Conservation (phyloP, 2,113 vertebrate genomes). For the Mormoops blainvillei region DNA sequence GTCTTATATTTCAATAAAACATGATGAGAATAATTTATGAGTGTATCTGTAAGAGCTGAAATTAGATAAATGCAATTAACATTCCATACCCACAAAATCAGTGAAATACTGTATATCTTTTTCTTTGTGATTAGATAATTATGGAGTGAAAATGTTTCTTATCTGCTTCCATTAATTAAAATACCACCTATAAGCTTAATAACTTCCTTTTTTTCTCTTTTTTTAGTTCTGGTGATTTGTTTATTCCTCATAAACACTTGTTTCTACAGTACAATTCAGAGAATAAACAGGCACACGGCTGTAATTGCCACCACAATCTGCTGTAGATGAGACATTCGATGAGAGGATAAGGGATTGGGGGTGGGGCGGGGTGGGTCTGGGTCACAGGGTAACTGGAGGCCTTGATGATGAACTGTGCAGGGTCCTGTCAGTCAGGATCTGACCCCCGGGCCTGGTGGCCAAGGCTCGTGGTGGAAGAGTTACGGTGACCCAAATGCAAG, state of each 20-base stretch:
- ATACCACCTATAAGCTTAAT: background rate
- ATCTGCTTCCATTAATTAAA: background rate
- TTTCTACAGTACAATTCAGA: constrained; percentile 56
- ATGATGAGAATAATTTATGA: background rate
- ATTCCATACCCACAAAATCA: background rate
- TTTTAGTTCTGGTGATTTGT: constrained; percentile 36
- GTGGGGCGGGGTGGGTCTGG: accelerated
- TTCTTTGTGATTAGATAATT: background rate
- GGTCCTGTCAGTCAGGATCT: background rate
- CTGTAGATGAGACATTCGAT: constrained; percentile 6
- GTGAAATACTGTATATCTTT: background rate
- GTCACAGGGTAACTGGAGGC: background rate
- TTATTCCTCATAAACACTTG: constrained; percentile 60
- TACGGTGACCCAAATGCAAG: background rate
- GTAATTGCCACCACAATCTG: constrained; percentile 42
- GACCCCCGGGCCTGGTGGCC: background rate
- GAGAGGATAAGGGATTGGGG: background rate
- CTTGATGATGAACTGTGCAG: background rate
- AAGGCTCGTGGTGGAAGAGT: background rate
- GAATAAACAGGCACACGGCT: constrained; percentile 65
- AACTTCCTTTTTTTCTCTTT: too few relatives aligned
- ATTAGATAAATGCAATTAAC: background rate
- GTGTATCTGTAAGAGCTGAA: background rate
- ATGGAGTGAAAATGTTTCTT: background rate
- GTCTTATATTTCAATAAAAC: background rate